Percentiles rank a stretch among this genome's conserved stretches.
Conservation (phyloP, 1,140 invertebrate genomes). For the Ceratitis capitata region DNA sequence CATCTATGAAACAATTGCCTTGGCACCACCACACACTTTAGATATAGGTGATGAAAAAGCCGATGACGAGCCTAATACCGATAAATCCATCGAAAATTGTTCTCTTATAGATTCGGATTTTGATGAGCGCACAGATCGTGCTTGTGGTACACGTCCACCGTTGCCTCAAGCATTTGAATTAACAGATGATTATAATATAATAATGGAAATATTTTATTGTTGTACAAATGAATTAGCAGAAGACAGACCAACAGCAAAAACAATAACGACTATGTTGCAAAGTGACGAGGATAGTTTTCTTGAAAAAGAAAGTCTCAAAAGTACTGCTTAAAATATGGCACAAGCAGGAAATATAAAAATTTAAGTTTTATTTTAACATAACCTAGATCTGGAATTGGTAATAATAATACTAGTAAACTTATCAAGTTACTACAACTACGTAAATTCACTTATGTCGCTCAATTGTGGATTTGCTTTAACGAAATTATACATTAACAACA, state of each 20-base stretch:
- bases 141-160: slow-evolving; percentile 73
- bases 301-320: neutral
- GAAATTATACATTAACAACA: too few species aligned
- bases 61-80: neutral
- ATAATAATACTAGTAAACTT: too few species aligned
- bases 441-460: too few species aligned
- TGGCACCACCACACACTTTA: slow-evolving; percentile 73
- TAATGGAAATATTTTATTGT: slow-evolving; percentile 76
- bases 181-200: slow-evolving; percentile 70
- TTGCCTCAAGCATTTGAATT: slow-evolving; percentile 74
- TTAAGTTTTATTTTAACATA: too few species aligned
- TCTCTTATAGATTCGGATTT: neutral
- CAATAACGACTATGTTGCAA: slow-evolving; percentile 54
- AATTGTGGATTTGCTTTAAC: too few species aligned
- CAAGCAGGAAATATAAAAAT: too few species aligned
- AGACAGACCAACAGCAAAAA: slow-evolving; percentile 71
- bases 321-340: neutral
- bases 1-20: slow-evolving; percentile 83
- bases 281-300: neutral
- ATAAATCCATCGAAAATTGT: neutral
- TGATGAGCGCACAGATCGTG: neutral
- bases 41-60: slow-evolving; percentile 50
- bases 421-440: too few species aligned
- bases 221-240: slow-evolving; percentile 74
- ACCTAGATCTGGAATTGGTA: too few species aligned